phyloP scores from a whole-genome alignment of 2,797 vertebrate genomes.

The Acipenser ruthenus region DNA sequence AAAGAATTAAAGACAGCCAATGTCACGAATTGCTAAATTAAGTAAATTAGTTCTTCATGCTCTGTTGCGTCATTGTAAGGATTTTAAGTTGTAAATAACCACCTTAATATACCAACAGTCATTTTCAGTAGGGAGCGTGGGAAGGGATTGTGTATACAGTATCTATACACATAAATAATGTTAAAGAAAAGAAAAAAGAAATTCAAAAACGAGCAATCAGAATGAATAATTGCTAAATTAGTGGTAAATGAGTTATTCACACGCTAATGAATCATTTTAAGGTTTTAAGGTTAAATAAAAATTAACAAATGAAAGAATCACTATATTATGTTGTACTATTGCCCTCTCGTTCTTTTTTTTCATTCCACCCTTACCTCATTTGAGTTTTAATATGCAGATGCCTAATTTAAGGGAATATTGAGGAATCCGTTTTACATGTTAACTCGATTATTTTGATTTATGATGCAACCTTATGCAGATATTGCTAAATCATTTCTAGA shows the following conservation, averaged over 20 bases:
- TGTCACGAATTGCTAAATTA: conserved; percentile 68
- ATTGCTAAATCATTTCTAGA: conserved; percentile 55
- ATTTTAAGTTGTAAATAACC: not conserved
- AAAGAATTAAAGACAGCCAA: conserved; percentile 62
- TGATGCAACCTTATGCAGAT: conserved; percentile 62
- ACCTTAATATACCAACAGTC: too few species aligned
- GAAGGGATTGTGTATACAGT: too few species aligned
- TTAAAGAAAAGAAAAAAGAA: too few species aligned
- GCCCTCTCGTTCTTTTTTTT: conserved; percentile 37
- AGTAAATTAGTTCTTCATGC: conserved; percentile 59
- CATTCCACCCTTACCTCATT: conserved; percentile 55
- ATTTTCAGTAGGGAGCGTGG: too few species aligned
- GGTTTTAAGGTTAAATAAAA: conserved; percentile 10
- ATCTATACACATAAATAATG: too few species aligned
- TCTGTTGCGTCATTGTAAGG: conserved; percentile 54
- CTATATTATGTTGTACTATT: not conserved
- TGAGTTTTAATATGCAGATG: conserved; percentile 61
- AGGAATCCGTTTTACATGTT: conserved; percentile 67
- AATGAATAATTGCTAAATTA: conserved; percentile 12
- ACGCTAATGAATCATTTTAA: conserved; percentile 2
- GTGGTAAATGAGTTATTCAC: conserved; percentile 11
- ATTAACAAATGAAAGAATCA: not conserved
- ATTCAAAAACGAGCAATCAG: too few species aligned
- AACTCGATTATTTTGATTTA: conserved; percentile 87
- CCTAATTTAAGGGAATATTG: conserved; percentile 69